Conservation (phyloP, 2,888 invertebrate species). For the Coecobrya sp. region DNA sequence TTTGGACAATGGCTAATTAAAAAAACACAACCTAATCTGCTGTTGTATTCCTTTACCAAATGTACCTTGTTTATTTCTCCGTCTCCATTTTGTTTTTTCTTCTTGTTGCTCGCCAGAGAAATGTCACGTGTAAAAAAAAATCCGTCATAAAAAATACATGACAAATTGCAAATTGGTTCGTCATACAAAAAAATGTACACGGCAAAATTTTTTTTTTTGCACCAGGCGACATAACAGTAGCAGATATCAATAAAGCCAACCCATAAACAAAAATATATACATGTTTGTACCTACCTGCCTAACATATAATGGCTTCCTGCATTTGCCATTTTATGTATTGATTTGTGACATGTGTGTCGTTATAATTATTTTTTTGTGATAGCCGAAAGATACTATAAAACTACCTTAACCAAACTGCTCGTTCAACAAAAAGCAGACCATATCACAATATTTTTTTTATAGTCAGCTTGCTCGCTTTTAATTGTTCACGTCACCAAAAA, state of each 20-base stretch:
- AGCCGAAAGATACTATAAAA: background rate
- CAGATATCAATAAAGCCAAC: too few relatives aligned
- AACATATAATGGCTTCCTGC: background rate
- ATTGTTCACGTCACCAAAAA: background rate
- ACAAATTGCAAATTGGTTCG: conserved; percentile 51
- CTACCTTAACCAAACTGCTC: background rate
- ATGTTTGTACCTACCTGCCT: too few relatives aligned
- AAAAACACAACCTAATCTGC: conserved; percentile 33
- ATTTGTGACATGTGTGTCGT: background rate
- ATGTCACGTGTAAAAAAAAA: conserved; percentile 52
- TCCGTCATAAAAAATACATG: conserved; percentile 28
- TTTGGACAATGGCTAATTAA: conserved; percentile 82
- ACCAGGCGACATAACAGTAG: too few relatives aligned
- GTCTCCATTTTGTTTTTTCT: background rate
- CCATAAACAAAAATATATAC: too few relatives aligned
- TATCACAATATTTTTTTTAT: too few relatives aligned
- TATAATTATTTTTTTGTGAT: too few relatives aligned
- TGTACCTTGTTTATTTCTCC: background rate
- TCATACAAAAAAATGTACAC: conserved; percentile 26
- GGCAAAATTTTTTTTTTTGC: too few relatives aligned
- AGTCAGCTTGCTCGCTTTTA: background rate
- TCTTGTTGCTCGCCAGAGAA: background rate
- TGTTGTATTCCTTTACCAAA: too few relatives aligned
- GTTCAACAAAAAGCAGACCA: background rate
- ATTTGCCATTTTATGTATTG: background rate